Evolutionary conservation across 2,888 invertebrate genomes (phyloP), one percentile per base, ranked within the genome.

Genomic region (Corbicula japonica): DNA sequence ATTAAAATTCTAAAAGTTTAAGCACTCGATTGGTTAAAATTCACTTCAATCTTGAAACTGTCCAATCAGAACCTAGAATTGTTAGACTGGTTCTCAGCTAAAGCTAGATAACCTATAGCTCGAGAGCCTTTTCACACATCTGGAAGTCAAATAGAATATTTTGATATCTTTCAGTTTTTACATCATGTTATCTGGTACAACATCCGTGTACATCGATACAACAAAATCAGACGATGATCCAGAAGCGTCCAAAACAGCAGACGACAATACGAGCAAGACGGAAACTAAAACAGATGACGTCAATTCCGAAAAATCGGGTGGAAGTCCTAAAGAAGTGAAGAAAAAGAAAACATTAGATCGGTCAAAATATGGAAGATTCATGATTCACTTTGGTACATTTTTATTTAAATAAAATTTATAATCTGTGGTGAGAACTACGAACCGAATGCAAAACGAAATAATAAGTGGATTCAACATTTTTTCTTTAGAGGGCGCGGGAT

Each of bases 201-300:
- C 90, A 30, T 91, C 92, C 0, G 89, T 92, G 4, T 90, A 87
- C 79, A 91, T 92, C 69, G 88, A 90, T 77, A 87, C 91, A 0
- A 74, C 73, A 21, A 87, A 87, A 66, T 84, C 89, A 0, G 90
- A 89, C 41, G 90, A 89, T 30, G 89, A 89, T 8, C 69, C 54
- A 0, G 70, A 74, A 6, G 21, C 70, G 23, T 26, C 65, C 10
- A 63, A 46, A 35, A 21, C 62, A 34, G 78, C 15, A 48, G 86
- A 85, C 34, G 87, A 85, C 6, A 50, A 60, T 12, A 61, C 61
- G 10, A 38, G 38, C n/a, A 56, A 65, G n/a, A 30, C 54, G 32
- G 41, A 23, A 18, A 30, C 69, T 2, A 46, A 54, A 10, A 54
- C 56, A 32, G 46, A 60, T 62, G 63, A 54, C 34, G 23, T 34